A percentile compares a stretch with the other conserved stretches of the same genome.
phyloP scores from a whole-genome alignment of 1,140 invertebrate species.

The Lepidurus apus region DNA sequence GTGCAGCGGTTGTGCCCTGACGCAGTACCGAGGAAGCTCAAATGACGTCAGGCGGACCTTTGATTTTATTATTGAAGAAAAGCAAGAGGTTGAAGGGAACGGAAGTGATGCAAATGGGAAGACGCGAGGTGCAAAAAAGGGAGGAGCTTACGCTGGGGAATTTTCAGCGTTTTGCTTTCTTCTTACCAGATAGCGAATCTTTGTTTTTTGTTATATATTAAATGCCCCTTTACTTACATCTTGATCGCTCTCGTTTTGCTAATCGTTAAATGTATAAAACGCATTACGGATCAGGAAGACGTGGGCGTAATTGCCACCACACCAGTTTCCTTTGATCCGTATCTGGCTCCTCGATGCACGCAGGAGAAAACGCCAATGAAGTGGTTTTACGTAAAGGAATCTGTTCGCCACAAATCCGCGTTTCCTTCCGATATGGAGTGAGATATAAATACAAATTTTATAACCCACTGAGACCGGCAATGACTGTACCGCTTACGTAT shows the following conservation, averaged over 20 bases:
- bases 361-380: neutral
- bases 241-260: no score
- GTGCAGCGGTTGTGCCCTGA: neutral
- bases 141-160: neutral
- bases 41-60: slow-evolving; percentile 9
- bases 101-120: slow-evolving; percentile 3
- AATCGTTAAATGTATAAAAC: no score
- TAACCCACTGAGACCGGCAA: no score
- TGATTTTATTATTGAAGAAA: neutral
- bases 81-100: neutral
- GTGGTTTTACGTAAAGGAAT: neutral
- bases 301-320: neutral
- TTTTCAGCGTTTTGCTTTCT: neutral
- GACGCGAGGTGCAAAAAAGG: neutral
- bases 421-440: neutral
- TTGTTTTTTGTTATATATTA: neutral
- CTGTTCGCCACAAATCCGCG: neutral
- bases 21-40: neutral
- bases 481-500: no score
- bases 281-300: neutral
- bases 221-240: neutral
- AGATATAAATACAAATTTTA: neutral
- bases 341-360: neutral
- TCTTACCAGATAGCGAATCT: neutral
- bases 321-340: neutral